phyloP scores from a whole-genome alignment of 2,113 vertebrate genomes.

The Malurus cyaneus region DNA sequence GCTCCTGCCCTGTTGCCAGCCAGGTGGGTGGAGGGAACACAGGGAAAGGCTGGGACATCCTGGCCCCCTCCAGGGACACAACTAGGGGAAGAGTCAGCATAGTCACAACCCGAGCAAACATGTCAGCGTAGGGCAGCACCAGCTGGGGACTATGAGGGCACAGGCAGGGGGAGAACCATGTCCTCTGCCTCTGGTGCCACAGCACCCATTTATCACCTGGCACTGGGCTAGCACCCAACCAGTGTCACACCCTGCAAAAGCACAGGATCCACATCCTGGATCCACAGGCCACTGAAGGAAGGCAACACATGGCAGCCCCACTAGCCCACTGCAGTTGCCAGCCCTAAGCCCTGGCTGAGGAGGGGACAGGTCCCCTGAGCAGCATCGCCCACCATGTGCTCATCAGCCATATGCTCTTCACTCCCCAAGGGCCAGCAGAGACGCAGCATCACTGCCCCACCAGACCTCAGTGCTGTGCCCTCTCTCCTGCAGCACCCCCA shows the following conservation, averaged over 20 bases:
- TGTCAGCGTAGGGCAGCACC: rapidly evolving
- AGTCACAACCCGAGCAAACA: neutral
- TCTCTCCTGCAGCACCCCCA: neutral
- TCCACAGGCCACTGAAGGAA: neutral
- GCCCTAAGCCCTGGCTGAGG: neutral
- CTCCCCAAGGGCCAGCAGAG: neutral
- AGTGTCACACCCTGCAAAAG: rapidly evolving
- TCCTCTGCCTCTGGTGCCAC: rapidly evolving
- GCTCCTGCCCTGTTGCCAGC: rapidly evolving
- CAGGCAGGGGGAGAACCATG: neutral
- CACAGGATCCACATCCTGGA: neutral
- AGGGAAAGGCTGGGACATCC: neutral
- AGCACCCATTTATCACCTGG: neutral
- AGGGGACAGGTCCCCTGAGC: too few relatives aligned
- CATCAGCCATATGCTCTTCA: neutral
- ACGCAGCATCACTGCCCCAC: neutral
- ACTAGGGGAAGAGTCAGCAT: neutral
- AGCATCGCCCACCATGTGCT: neutral
- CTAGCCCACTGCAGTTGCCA: neutral
- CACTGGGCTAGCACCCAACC: neutral
- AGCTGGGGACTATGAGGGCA: neutral
- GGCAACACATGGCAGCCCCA: neutral
- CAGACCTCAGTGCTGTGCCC: neutral
- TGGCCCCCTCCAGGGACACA: neutral
- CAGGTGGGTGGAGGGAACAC: neutral